These are phyloP conservation scores for Gasteruption jaculator DNA, from an alignment of 2,888 invertebrate species.

Conservation along the genomic window DNA sequence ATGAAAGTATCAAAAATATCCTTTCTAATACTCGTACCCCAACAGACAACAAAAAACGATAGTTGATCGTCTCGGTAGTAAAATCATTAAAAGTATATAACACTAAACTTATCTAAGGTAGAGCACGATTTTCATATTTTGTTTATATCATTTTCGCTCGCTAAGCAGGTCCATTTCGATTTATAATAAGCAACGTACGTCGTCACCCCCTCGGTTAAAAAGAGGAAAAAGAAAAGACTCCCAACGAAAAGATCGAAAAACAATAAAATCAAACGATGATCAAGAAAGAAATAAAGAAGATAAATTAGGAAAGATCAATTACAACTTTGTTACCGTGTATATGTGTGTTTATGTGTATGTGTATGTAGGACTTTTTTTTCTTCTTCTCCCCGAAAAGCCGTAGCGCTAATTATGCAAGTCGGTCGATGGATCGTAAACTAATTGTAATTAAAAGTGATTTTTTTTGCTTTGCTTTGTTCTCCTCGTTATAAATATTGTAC, in stretches of 20 bases:
- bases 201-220: slow-evolving; percentile 24
- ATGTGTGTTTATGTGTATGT: too few species aligned
- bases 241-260: slow-evolving; percentile 17
- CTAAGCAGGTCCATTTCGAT: slow-evolving; percentile 31
- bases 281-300: slow-evolving; percentile 35
- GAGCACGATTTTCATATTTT: slow-evolving; percentile 38
- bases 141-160: too few species aligned
- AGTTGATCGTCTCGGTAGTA: slow-evolving; percentile 39
- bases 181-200: slow-evolving; percentile 35
- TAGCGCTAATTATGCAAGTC: too few species aligned
- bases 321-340: too few species aligned
- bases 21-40: slow-evolving; percentile 49
- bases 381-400: too few species aligned
- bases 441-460: too few species aligned
- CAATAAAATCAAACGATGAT: slow-evolving; percentile 23
- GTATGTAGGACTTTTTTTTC: too few species aligned
- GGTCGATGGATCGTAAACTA: too few species aligned
- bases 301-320: slow-evolving; percentile 49
- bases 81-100: slow-evolving; percentile 45
- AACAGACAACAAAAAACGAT: slow-evolving; percentile 47
- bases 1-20: slow-evolving; percentile 61
- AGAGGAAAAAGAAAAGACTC: slow-evolving; percentile 22
- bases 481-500: slow-evolving; percentile 48
- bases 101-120: slow-evolving; percentile 40
- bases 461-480: too few species aligned